phyloP scores from a whole-genome alignment of 64 coral and sea anemone species.

The Actinia tenebrosa region DNA sequence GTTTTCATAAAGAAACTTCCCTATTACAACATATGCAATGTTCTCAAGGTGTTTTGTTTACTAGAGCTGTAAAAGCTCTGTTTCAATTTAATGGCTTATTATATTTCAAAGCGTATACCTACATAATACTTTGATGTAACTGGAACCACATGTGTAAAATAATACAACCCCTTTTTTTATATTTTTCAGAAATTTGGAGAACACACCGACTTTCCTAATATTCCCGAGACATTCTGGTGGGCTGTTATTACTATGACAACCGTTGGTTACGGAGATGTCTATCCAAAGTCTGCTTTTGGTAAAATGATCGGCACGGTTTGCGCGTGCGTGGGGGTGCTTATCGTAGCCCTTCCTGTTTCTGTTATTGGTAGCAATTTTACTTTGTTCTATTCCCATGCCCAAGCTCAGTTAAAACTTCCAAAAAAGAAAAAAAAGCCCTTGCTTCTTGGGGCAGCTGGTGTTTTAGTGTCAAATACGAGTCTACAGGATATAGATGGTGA shows the following conservation, averaged over 20 bases:
- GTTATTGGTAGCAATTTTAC: constrained; percentile 99
- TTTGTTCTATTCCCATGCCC: constrained; percentile 96
- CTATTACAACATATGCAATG: not conserved
- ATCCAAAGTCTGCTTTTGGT: constrained; percentile 67
- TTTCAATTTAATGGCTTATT: too few species aligned
- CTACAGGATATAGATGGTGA: constrained; percentile 64
- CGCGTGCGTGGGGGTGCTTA: constrained; percentile 89
- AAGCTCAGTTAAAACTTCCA: constrained; percentile 91
- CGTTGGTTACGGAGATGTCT: constrained; percentile 91
- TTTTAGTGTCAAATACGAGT: constrained; percentile 75
- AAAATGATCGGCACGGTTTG: constrained; percentile 85
- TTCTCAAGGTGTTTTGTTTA: not conserved
- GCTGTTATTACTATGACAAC: constrained; percentile 99
- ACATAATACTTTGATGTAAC: too few species aligned
- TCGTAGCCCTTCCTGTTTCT: constrained; percentile 95
- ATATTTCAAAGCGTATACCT: too few species aligned
- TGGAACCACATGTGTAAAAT: too few species aligned
- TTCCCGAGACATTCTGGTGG: constrained; percentile 97
- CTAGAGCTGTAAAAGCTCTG: too few species aligned
- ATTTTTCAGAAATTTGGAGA: not conserved
- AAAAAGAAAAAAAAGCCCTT: constrained; percentile 90
- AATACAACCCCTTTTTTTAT: not conserved
- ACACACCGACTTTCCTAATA: constrained; percentile 46
- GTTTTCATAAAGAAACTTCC: too few species aligned
- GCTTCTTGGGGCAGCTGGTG: constrained; percentile 89